Conservation (phyloP, 2,797 vertebrate species). For the Nyctalus aviator region DNA sequence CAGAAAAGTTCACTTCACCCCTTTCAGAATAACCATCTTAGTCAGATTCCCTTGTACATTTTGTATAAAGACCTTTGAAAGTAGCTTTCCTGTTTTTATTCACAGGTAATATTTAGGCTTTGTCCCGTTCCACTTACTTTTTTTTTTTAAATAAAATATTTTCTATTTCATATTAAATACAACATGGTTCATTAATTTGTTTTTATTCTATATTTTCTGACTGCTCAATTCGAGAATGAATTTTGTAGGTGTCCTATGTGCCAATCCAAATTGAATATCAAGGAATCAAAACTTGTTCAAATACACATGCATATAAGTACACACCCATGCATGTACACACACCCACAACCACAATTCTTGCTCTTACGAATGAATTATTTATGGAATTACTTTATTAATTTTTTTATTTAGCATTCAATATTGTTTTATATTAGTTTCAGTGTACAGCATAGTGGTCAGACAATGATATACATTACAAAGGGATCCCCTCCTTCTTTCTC, state of each 20-base stretch:
- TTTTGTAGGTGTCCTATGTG: conserved; percentile 4
- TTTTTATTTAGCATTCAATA: background rate
- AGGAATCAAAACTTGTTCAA: background rate
- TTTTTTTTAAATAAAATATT: conserved; percentile 10
- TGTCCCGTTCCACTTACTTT: background rate
- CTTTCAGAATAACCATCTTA: conserved; percentile 12
- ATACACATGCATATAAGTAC: background rate
- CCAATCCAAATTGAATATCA: background rate
- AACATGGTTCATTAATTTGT: background rate
- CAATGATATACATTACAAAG: background rate
- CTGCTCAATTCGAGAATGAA: background rate
- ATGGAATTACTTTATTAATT: background rate
- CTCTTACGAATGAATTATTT: background rate
- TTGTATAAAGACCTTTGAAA: background rate
- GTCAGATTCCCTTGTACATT: background rate
- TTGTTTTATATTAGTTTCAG: background rate
- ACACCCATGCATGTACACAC: background rate
- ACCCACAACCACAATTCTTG: background rate
- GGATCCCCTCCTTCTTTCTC: background rate
- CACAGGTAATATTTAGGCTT: background rate
- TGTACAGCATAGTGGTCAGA: background rate
- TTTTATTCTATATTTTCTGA: background rate
- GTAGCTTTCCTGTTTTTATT: background rate
- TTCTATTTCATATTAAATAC: conserved; percentile 19
- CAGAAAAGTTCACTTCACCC: background rate